These are phyloP conservation scores for Toxotes lorentzi DNA, from an alignment of 2,797 vertebrate species.

Conservation along the genomic window DNA sequence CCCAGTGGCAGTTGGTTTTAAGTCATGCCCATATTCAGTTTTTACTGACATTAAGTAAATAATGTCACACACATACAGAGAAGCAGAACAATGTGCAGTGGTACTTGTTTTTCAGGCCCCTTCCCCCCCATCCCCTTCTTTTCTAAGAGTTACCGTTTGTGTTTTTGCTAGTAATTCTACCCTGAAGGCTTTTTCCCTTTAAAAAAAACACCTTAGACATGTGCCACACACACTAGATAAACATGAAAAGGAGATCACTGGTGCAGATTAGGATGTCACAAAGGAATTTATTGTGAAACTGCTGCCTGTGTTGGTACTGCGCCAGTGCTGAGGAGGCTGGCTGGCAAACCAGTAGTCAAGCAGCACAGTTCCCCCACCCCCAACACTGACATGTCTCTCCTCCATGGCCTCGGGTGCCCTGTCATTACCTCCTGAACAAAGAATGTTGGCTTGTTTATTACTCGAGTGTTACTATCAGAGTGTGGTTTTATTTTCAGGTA, in stretches of 20 bases:
- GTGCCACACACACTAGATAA: slow-evolving; percentile 62
- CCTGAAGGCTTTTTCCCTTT: slow-evolving; percentile 52
- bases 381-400: slow-evolving; percentile 37
- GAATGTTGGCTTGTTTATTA: slow-evolving; percentile 19
- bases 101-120: slow-evolving; percentile 71
- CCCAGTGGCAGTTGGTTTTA: no score
- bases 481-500: not conserved
- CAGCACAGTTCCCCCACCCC: slow-evolving; percentile 30
- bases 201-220: slow-evolving; percentile 41
- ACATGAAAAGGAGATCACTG: slow-evolving; percentile 64
- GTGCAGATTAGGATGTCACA: slow-evolving; percentile 69
- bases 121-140: slow-evolving; percentile 11
- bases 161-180: slow-evolving; percentile 70
- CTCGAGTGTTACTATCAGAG: not conserved
- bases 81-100: no score
- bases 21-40: not conserved
- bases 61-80: not conserved
- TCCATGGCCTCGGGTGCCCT: slow-evolving; percentile 47
- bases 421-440: slow-evolving; percentile 16
- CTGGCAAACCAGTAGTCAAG: slow-evolving; percentile 46
- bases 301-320: slow-evolving; percentile 42
- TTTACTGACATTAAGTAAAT: not conserved
- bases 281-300: slow-evolving; percentile 78
- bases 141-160: slow-evolving; percentile 66
- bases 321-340: slow-evolving; percentile 47